These are phyloP conservation scores for Ylistrum balloti DNA, from an alignment of 1,140 invertebrate species.

Conservation along the genomic window DNA sequence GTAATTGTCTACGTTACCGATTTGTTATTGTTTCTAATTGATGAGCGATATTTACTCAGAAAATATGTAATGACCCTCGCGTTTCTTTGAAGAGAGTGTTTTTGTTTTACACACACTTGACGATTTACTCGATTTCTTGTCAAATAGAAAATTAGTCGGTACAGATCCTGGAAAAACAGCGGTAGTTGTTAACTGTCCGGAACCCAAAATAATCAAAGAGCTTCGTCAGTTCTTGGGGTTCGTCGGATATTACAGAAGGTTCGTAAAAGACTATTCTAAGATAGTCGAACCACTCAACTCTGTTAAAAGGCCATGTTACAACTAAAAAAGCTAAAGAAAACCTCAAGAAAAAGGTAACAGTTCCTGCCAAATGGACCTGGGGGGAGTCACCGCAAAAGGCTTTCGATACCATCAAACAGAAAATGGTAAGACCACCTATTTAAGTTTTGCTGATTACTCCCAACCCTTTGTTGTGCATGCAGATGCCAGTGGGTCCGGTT, in stretches of 20 bases:
- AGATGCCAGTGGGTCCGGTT: constrained; percentile 62
- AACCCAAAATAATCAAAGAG: constrained; percentile 68
- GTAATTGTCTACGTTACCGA: no score
- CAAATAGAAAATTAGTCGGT: no score
- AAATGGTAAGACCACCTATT: constrained; percentile 49
- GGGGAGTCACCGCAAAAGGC: constrained; percentile 44
- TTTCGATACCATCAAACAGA: constrained; percentile 57
- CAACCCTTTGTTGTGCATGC: constrained; percentile 63
- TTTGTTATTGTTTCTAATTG: no score
- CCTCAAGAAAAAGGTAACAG: no score
- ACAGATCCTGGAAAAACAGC: constrained; percentile 72
- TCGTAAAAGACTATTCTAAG: constrained; percentile 69
- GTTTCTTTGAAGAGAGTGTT: no score
- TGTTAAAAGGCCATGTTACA: constrained; percentile 51
- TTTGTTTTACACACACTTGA: no score
- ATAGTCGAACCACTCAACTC: constrained; percentile 66
- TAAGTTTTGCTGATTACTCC: constrained; percentile 54
- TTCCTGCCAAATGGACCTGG: constrained; percentile 42
- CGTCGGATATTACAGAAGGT: constrained; percentile 56
- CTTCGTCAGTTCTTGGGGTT: constrained; percentile 74
- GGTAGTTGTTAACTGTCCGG: constrained; percentile 69
- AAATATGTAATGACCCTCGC: no score
- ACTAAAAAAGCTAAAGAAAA: no score
- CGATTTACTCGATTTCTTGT: no score
- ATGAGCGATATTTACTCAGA: no score